These are phyloP conservation scores for Istiophorus platypterus DNA, from an alignment of 2,113 vertebrate genomes.

Conservation along the genomic window DNA sequence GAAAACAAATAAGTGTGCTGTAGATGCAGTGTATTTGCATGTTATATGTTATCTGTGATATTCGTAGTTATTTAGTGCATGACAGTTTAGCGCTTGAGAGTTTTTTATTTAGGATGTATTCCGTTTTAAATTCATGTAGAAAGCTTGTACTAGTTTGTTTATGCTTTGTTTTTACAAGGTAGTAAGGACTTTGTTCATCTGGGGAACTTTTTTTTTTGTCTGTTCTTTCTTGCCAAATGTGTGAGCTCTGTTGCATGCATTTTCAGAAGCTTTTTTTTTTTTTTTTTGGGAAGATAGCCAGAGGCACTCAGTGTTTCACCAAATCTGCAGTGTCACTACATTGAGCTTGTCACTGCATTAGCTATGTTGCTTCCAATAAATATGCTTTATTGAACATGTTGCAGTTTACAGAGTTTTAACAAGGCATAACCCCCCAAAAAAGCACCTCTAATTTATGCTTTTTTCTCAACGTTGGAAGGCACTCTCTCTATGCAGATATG, in stretches of 20 bases:
- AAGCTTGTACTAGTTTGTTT: neutral
- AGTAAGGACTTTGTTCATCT: neutral
- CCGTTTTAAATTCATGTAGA: neutral
- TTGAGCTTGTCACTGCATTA: slow-evolving; percentile 56
- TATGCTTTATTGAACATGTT: slow-evolving; percentile 43
- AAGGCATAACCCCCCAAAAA: slow-evolving; percentile 32
- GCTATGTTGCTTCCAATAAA: slow-evolving; percentile 41
- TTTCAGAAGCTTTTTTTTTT: slow-evolving; percentile 46
- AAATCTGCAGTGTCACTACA: slow-evolving; percentile 60
- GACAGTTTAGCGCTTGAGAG: neutral
- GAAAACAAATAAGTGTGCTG: neutral
- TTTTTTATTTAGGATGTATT: neutral
- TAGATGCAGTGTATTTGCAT: neutral
- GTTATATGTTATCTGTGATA: neutral
- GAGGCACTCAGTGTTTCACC: slow-evolving; percentile 52
- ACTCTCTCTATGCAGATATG: slow-evolving; percentile 8
- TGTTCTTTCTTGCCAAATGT: slow-evolving; percentile 1
- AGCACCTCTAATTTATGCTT: slow-evolving; percentile 30
- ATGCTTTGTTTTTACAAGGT: neutral
- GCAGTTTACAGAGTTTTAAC: slow-evolving; percentile 40
- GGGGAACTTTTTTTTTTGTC: slow-evolving; percentile 8
- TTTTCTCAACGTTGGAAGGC: slow-evolving; percentile 1
- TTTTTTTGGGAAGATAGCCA: slow-evolving; percentile 54
- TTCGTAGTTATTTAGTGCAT: neutral
- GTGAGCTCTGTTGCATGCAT: slow-evolving; percentile 24